Percentiles rank a stretch among this genome's conserved stretches.
phyloP scores from a whole-genome alignment of 92 coral and sea anemone genomes.

The Epizoanthus fatuus region DNA sequence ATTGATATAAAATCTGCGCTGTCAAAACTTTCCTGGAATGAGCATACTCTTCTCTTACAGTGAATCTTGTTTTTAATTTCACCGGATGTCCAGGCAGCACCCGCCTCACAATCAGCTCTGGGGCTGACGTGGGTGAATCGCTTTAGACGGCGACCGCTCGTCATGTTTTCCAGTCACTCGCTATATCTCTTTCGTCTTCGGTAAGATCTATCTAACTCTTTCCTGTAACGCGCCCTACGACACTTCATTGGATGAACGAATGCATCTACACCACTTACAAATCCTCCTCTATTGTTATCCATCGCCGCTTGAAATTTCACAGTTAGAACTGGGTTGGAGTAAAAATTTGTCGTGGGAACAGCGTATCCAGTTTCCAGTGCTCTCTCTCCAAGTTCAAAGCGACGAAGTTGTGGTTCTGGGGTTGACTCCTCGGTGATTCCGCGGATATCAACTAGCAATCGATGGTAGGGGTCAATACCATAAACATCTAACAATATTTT shows the following conservation, averaged over 20 bases:
- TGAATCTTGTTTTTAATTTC: no score
- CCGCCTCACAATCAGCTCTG: no score
- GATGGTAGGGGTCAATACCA: conserved; percentile 24
- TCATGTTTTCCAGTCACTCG: background rate
- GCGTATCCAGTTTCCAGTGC: conserved; percentile 41
- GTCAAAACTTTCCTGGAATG: no score
- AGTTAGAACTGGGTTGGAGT: background rate
- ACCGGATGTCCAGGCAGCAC: no score
- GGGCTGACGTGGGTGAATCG: no score
- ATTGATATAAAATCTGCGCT: no score
- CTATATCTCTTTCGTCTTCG: background rate
- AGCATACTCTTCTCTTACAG: no score
- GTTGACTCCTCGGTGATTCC: conserved; percentile 4
- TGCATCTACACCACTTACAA: conserved; percentile 3
- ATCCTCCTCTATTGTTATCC: conserved; percentile 37
- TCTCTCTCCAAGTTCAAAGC: conserved; percentile 30
- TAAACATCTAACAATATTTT: conserved; percentile 27
- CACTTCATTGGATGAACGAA: conserved; percentile 26
- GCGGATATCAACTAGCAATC: conserved; percentile 22
- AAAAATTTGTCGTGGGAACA: conserved; percentile 36
- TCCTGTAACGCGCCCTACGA: conserved; percentile 1
- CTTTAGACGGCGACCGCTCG: no score
- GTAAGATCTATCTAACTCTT: background rate
- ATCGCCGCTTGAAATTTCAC: conserved; percentile 28
- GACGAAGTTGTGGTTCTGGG: conserved; percentile 11